A percentile compares a stretch with the other conserved stretches of the same genome.
These are phyloP conservation scores for Megalurothrips usitatus DNA, from an alignment of 2,888 invertebrate genomes.

Conservation along the genomic window DNA sequence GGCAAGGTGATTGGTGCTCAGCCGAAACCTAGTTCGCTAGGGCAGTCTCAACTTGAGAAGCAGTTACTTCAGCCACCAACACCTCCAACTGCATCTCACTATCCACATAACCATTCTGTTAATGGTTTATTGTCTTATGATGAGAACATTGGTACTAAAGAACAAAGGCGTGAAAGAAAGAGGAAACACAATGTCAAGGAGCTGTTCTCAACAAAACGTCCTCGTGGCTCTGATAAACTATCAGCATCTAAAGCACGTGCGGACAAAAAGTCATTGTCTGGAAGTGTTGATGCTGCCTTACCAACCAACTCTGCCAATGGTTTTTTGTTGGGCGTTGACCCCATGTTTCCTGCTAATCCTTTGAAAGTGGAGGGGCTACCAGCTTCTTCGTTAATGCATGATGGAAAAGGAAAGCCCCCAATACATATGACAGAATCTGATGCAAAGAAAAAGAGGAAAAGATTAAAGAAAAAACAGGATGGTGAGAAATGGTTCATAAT, in stretches of 20 bases:
- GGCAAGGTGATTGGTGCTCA: neutral
- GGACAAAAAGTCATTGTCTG: neutral
- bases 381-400: neutral
- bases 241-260: neutral
- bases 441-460: neutral
- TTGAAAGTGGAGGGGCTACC: neutral
- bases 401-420: neutral
- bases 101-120: neutral
- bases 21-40: neutral
- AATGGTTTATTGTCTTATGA: neutral
- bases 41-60: neutral
- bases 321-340: neutral
- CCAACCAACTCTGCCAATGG: neutral
- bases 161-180: constrained; percentile 65
- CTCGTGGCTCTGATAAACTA: neutral
- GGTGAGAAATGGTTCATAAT: neutral
- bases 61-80: neutral
- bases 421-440: neutral
- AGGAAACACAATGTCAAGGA: constrained; percentile 54
- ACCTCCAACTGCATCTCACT: neutral
- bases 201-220: neutral
- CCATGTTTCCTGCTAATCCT: constrained; percentile 5
- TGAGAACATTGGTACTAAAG: constrained; percentile 54
- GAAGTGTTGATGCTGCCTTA: neutral
- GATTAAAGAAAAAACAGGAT: constrained; percentile 8